phyloP scores from a whole-genome alignment of 2,797 vertebrate species.

The Argyrosomus regius region DNA sequence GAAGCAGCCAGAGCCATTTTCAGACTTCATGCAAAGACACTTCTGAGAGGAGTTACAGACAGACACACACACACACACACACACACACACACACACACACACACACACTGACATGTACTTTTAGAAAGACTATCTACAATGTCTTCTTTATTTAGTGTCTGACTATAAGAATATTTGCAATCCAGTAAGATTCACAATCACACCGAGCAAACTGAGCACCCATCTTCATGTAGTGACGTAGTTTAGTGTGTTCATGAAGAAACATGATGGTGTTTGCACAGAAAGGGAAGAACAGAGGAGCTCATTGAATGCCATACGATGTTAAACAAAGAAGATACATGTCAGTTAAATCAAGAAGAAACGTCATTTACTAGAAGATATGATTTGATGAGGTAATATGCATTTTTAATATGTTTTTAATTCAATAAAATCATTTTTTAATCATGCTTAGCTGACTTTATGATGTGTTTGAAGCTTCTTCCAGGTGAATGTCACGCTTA shows the following conservation, averaged over 20 bases:
- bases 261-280: not conserved
- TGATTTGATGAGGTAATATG: not conserved
- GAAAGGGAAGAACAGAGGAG: too few relatives aligned
- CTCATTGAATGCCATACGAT: not conserved
- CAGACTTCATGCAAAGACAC: not conserved
- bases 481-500: too few relatives aligned
- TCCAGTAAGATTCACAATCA: not conserved
- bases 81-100: too few relatives aligned
- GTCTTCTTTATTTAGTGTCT: not conserved
- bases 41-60: not conserved
- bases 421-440: too few relatives aligned
- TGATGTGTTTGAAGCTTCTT: too few relatives aligned
- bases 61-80: too few relatives aligned
- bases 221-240: not conserved
- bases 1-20: constrained; percentile 24
- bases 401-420: not conserved
- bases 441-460: too few relatives aligned
- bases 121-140: not conserved
- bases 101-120: not conserved
- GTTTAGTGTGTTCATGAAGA: not conserved
- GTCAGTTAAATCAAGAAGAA: too few relatives aligned
- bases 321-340: not conserved
- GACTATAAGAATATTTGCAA: not conserved
- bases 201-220: too few relatives aligned
- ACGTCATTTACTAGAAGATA: not conserved